Evolutionary conservation across 2,113 vertebrate genomes (phyloP).

Genomic region (Coryphaenoides rupestris): DNA sequence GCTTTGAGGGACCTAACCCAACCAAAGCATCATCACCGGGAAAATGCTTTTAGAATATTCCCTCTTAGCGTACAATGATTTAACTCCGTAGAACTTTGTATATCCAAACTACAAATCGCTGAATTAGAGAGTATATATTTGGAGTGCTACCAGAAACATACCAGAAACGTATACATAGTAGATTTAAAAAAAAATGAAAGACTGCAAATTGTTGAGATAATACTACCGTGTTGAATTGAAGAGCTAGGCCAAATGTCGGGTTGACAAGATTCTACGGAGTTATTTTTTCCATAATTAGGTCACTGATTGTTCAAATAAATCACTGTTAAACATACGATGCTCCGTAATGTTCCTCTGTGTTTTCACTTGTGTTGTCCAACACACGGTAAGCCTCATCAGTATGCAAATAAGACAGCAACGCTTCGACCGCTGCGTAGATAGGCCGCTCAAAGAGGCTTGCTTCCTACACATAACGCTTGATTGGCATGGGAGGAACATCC

Average conservation of each 20-base stretch:
- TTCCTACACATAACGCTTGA: background rate
- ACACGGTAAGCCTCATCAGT: slow-evolving; percentile 21
- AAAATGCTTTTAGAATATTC: slow-evolving; percentile 24
- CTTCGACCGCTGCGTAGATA: slow-evolving; percentile 22
- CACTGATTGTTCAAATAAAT: slow-evolving; percentile 4
- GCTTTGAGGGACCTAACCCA: slow-evolving; percentile 3
- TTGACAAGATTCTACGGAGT: background rate
- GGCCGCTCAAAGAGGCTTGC: background rate
- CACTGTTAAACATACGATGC: slow-evolving; percentile 15
- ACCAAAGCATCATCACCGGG: slow-evolving; percentile 22
- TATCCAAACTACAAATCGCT: slow-evolving; percentile 11
- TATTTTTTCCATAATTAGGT: background rate
- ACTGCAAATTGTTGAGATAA: background rate
- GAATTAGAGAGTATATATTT: no score
- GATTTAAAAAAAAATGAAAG: background rate
- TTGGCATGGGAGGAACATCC: background rate
- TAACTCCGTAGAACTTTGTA: slow-evolving; percentile 22
- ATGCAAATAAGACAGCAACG: slow-evolving; percentile 20
- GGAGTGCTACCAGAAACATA: no score
- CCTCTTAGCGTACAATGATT: background rate
- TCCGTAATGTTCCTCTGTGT: slow-evolving; percentile 41
- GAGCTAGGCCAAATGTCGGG: no score
- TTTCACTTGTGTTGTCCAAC: slow-evolving; percentile 29
- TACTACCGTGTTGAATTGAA: background rate
- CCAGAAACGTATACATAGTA: no score